Evolutionary conservation across 2,113 vertebrate species (phyloP).

Genomic region (Dolichotis patagonum): DNA sequence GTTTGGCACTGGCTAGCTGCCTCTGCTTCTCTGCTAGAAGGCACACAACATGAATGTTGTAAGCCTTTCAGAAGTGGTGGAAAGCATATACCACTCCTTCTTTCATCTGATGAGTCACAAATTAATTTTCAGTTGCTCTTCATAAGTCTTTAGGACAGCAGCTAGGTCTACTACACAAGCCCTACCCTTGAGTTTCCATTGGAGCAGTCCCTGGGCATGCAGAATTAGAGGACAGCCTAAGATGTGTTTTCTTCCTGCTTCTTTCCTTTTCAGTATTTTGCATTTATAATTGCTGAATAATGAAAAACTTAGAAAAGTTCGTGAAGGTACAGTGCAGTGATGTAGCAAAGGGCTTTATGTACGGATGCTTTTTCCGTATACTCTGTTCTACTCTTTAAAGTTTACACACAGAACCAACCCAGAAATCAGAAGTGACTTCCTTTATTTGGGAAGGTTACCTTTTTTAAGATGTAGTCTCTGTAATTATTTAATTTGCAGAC

Average conservation of each 20-base stretch:
- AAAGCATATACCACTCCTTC: background rate
- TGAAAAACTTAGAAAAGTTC: background rate
- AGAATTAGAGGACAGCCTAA: background rate
- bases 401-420: background rate
- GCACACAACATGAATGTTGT: background rate
- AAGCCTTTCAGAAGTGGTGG: background rate
- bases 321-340: too few relatives aligned
- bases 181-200: background rate
- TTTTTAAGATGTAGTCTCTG: background rate
- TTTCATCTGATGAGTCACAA: background rate
- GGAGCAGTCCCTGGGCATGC: background rate
- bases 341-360: background rate
- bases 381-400: background rate
- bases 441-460: background rate
- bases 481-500: background rate
- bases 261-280: background rate
- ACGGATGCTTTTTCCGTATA: background rate
- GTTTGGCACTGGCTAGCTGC: background rate
- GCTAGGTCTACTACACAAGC: background rate
- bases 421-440: background rate
- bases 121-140: background rate
- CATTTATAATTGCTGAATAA: background rate
- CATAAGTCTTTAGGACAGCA: background rate
- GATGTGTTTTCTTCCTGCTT: background rate
- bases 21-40: background rate